phyloP scores from a whole-genome alignment of 2,888 invertebrate species.

The Neoitamus cyanurus region DNA sequence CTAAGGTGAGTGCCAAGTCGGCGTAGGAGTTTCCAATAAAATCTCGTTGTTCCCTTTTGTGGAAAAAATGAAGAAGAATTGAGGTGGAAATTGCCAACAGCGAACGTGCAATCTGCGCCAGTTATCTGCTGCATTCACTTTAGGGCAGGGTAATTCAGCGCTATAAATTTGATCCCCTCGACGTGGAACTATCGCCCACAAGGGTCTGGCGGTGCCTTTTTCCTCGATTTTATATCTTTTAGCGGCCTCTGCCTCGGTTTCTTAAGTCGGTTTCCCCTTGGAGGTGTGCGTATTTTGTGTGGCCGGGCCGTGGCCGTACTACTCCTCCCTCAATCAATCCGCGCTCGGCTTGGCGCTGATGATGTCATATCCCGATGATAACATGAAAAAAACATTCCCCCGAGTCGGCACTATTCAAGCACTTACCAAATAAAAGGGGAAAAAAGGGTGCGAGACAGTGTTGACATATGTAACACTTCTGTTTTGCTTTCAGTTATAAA shows the following conservation, averaged over 20 bases:
- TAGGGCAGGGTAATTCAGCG: slow-evolving; percentile 16
- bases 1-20: neutral
- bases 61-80: neutral
- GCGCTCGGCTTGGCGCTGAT: slow-evolving; percentile 4
- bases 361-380: slow-evolving; percentile 40
- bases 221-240: neutral
- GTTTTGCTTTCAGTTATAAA: neutral
- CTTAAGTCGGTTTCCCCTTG: neutral
- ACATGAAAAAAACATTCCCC: neutral
- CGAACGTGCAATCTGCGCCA: slow-evolving; percentile 9
- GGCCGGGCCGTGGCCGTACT: neutral
- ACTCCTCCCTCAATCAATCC: slow-evolving; percentile 42
- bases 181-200: slow-evolving; percentile 31
- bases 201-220: slow-evolving; percentile 23
- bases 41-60: neutral
- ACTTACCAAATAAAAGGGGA: neutral
- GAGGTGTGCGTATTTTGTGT: slow-evolving; percentile 7
- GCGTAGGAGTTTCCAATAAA: neutral
- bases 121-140: slow-evolving; percentile 9
- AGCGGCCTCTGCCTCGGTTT: neutral
- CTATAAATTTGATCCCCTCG: slow-evolving; percentile 16
- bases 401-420: neutral
- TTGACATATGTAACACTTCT: neutral
- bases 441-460: neutral
- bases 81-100: slow-evolving; percentile 18